phyloP scores from a whole-genome alignment of 1,140 invertebrate genomes.

The Oedothorax gibbosus region DNA sequence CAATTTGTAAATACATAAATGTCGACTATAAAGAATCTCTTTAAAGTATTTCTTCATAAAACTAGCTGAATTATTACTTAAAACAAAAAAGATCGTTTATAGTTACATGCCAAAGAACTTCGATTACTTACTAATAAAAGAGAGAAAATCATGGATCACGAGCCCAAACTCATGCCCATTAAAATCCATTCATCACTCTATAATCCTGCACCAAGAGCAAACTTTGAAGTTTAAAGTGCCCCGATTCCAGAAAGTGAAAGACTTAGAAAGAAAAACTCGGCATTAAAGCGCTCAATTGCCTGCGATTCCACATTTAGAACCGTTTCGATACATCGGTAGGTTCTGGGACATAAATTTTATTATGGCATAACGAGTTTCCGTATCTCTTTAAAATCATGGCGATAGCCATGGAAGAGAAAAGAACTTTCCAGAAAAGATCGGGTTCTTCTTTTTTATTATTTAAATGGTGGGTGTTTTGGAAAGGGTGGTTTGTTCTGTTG shows the following conservation, averaged over 20 bases:
- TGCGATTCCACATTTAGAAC: slow-evolving; percentile 29
- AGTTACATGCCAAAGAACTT: too few relatives aligned
- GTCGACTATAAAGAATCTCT: too few relatives aligned
- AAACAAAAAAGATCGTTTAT: too few relatives aligned
- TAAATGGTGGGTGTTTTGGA: not conserved
- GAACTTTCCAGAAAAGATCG: not conserved
- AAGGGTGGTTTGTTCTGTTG: too few relatives aligned
- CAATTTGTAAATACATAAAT: too few relatives aligned
- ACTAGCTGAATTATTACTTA: too few relatives aligned
- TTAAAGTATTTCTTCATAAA: too few relatives aligned
- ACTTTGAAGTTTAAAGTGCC: slow-evolving; percentile 17
- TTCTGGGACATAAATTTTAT: slow-evolving; percentile 43
- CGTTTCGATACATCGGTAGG: not conserved
- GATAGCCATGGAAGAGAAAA: not conserved
- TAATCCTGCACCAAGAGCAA: not conserved
- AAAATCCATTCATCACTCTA: not conserved
- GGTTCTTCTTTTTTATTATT: not conserved
- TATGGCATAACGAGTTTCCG: not conserved
- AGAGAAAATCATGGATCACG: not conserved
- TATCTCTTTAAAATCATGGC: slow-evolving; percentile 3
- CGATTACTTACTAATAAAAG: not conserved
- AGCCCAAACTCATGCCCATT: not conserved
- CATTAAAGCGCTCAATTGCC: slow-evolving; percentile 31
- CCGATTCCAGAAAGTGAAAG: slow-evolving; percentile 2
- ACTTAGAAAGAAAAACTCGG: not conserved